These are phyloP conservation scores for Caenorhabditis becei DNA, from an alignment of 2,888 invertebrate genomes.

Conservation along the genomic window DNA sequence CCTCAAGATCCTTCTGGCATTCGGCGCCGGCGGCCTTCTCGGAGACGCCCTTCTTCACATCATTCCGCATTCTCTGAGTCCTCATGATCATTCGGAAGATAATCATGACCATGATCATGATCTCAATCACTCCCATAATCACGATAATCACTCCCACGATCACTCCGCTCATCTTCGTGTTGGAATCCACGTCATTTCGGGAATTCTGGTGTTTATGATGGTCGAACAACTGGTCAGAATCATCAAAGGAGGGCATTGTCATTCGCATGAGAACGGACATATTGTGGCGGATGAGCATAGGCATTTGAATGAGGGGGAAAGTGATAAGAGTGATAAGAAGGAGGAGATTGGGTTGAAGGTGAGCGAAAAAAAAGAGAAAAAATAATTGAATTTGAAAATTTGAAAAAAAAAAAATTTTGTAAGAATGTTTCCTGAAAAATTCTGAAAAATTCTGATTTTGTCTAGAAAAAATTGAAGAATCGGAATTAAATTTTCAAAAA, in stretches of 20 bases:
- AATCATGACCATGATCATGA: constrained; percentile 84
- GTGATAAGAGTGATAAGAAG: constrained; percentile 5
- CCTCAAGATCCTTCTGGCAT: constrained; percentile 90
- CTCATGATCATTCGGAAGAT: constrained; percentile 26
- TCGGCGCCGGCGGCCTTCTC: constrained; percentile 91
- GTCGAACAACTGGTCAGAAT: constrained; percentile 93
- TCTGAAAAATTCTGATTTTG: too few species aligned
- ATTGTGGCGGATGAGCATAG: constrained; percentile 51
- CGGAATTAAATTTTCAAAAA: too few species aligned
- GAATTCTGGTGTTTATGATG: constrained; percentile 75
- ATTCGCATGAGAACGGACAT: constrained; percentile 82
- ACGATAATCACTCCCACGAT: constrained; percentile 54
- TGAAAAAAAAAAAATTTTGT: too few species aligned
- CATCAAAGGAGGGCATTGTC: constrained; percentile 88
- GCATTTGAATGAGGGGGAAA: constrained; percentile 20
- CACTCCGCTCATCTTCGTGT: constrained; percentile 45
- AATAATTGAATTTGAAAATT: too few species aligned
- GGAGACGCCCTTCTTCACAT: constrained; percentile 99
- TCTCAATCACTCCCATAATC: constrained; percentile 10
- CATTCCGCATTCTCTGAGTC: constrained; percentile 91
- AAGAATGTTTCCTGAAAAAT: too few species aligned
- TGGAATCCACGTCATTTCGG: constrained; percentile 56
- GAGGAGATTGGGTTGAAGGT: constrained; percentile 24
- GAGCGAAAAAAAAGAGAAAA: too few species aligned
- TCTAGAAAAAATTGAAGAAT: too few species aligned